Evolutionary conservation across 2,888 invertebrate species (phyloP).

Genomic region (Caenorhabditis panamensis): DNA sequence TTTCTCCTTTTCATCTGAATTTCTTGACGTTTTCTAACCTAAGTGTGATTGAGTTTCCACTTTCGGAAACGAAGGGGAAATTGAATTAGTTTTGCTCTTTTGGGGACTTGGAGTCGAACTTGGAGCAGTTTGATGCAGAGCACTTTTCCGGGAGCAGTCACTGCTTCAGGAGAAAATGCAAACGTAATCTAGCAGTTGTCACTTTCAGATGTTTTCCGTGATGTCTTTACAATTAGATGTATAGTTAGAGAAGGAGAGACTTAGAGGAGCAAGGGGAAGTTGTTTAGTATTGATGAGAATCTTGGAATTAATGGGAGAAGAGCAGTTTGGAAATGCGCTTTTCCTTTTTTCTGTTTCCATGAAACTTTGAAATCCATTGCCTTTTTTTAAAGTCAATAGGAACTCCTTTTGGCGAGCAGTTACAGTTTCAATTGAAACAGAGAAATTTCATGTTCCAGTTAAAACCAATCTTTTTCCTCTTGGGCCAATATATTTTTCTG

Average conservation of each 20-base stretch:
- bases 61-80: neutral
- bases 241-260: neutral
- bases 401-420: no score
- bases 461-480: no score
- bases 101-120: no score
- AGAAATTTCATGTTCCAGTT: no score
- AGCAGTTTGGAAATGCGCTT: no score
- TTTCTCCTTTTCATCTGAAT: neutral
- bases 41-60: constrained; percentile 1
- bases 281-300: constrained; percentile 11
- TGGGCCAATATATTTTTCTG: no score
- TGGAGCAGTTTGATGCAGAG: neutral
- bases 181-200: constrained; percentile 24
- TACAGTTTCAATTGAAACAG: no score
- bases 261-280: neutral
- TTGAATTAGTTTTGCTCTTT: neutral
- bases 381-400: no score
- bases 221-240: neutral
- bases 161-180: neutral
- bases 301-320: neutral
- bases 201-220: constrained; percentile 34
- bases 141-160: neutral
- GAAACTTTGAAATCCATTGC: no score
- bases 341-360: neutral
- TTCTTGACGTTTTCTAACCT: neutral